Conservation (phyloP, 2,888 invertebrate genomes). For the Cerastis rubricosa region DNA sequence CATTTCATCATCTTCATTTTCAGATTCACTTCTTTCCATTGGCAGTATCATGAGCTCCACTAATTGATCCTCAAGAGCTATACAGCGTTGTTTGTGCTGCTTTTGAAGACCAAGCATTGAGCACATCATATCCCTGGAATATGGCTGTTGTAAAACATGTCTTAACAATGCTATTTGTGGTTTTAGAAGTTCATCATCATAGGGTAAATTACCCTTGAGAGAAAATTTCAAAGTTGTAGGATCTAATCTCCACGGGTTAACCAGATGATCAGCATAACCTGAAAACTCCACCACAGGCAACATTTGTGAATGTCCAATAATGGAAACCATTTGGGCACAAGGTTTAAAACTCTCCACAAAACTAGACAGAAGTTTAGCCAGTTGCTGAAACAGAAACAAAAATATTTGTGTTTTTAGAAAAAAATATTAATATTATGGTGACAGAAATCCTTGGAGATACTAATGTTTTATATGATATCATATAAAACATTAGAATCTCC, state of each 20-base stretch:
- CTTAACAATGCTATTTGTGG: conserved; percentile 96
- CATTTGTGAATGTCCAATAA: conserved; percentile 97
- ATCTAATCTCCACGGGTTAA: conserved; percentile 98
- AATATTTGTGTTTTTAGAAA: conserved; percentile 18
- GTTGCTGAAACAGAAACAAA: conserved; percentile 91
- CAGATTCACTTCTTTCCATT: conserved; percentile 97
- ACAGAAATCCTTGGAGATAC: not conserved
- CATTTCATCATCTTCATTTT: conserved; percentile 91
- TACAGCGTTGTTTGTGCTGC: conserved; percentile 96
- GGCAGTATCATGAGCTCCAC: conserved; percentile 97
- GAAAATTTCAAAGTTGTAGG: conserved; percentile 93
- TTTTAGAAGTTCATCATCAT: conserved; percentile 96
- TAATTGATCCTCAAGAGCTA: conserved; percentile 97
- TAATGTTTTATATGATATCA: not conserved
- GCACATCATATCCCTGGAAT: conserved; percentile 98
- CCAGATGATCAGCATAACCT: conserved; percentile 96
- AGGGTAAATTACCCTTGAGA: conserved; percentile 94
- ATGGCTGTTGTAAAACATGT: conserved; percentile 98
- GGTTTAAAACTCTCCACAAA: conserved; percentile 98
- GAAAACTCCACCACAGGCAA: conserved; percentile 98
- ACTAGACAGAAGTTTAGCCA: conserved; percentile 95
- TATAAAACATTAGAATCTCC: too few species aligned
- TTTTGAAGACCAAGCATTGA: conserved; percentile 98
- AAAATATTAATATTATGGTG: not conserved
- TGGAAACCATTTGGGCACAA: conserved; percentile 98